Percentiles rank a stretch among this genome's conserved stretches.
Conservation (phyloP, 1,140 invertebrate genomes). For the Hycleus cichorii region DNA sequence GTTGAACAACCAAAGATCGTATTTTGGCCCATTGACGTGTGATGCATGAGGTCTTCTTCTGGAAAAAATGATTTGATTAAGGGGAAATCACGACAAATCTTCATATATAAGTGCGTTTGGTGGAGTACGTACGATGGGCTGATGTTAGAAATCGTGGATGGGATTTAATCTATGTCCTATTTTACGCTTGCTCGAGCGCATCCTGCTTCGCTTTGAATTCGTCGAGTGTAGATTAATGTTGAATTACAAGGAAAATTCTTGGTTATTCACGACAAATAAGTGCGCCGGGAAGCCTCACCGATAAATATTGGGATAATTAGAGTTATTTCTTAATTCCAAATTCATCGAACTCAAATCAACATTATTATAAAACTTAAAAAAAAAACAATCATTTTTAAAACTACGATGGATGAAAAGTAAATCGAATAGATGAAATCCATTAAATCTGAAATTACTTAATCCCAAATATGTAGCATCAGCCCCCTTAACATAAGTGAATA, state of each 20-base stretch:
- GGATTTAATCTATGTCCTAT: conserved; percentile 28
- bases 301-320: conserved; percentile 2
- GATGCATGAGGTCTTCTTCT: conserved; percentile 43
- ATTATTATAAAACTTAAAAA: no score
- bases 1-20: conserved; percentile 40
- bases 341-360: no score
- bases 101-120: neutral
- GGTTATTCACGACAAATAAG: conserved; percentile 21
- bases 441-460: conserved; percentile 1
- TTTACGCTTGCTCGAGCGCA: conserved; percentile 20
- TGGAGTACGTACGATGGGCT: neutral
- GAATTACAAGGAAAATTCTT: conserved; percentile 28
- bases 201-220: conserved; percentile 20
- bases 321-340: neutral
- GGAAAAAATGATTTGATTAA: conserved; percentile 22
- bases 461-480: conserved; percentile 6
- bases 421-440: no score
- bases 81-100: neutral
- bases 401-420: no score
- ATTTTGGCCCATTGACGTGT: conserved; percentile 38
- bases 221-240: conserved; percentile 23
- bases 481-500: conserved; percentile 1
- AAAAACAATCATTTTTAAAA: no score
- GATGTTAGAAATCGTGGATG: conserved; percentile 8
- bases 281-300: neutral